Conservation (phyloP, 1,140 invertebrate species). For the Agrilus planipennis region DNA sequence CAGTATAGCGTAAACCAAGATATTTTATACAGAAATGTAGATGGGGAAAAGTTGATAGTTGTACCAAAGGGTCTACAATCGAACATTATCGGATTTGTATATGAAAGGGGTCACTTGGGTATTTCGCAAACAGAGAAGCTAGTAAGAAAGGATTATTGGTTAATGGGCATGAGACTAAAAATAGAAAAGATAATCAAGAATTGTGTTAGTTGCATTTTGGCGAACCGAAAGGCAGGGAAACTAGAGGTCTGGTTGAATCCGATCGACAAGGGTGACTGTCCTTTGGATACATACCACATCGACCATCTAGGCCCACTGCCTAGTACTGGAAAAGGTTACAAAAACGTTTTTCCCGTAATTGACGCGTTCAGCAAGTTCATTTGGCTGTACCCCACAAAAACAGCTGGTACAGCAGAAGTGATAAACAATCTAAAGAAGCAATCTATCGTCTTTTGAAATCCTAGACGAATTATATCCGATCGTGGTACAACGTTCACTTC, state of each 20-base stretch:
- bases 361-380: conserved; percentile 7
- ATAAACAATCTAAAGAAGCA: conserved; percentile 3
- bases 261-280: conserved; percentile 13
- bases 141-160: conserved; percentile 14
- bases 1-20: conserved; percentile 15
- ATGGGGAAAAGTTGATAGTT: conserved; percentile 13
- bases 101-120: conserved; percentile 22
- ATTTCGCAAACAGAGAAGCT: conserved; percentile 15
- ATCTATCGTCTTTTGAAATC: too few relatives aligned
- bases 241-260: conserved; percentile 10
- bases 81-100: conserved; percentile 12
- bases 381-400: not conserved
- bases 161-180: conserved; percentile 13
- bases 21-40: conserved; percentile 13
- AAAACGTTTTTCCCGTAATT: conserved; percentile 7
- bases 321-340: not conserved
- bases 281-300: conserved; percentile 11
- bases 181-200: conserved; percentile 10
- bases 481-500: too few relatives aligned
- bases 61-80: conserved; percentile 13
- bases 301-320: conserved; percentile 11
- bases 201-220: conserved; percentile 19
- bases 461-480: too few relatives aligned
- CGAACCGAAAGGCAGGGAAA: conserved; percentile 9
- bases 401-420: not conserved